Conservation (phyloP, 2,113 vertebrate genomes). For the Caranx melampygus region DNA sequence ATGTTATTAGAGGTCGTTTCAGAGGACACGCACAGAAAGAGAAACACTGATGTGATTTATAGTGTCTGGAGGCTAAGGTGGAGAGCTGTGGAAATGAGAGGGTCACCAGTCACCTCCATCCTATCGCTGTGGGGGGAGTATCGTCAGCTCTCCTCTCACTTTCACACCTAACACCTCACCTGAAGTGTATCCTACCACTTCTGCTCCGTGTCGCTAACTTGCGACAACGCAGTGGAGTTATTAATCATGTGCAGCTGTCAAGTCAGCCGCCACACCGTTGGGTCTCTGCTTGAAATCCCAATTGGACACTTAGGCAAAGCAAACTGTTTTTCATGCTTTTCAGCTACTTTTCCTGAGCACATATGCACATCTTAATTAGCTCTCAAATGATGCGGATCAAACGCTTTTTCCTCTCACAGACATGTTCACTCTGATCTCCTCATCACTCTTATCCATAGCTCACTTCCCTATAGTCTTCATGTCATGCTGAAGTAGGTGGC, state of each 20-base stretch:
- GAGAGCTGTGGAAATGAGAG: conserved; percentile 37
- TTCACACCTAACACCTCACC: conserved; percentile 25
- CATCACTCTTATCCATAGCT: conserved; percentile 26
- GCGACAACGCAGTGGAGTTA: not conserved
- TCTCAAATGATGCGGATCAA: conserved; percentile 54
- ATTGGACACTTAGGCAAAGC: conserved; percentile 9
- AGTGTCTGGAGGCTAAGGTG: conserved; percentile 53
- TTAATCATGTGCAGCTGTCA: conserved; percentile 19
- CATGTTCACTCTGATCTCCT: conserved; percentile 34
- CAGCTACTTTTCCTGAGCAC: conserved; percentile 41
- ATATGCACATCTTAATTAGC: conserved; percentile 50
- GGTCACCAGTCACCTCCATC: conserved; percentile 36
- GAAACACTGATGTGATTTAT: conserved; percentile 53
- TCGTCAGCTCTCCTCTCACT: conserved; percentile 15
- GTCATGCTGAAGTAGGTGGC: conserved; percentile 1
- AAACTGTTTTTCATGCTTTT: conserved; percentile 36
- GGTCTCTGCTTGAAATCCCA: conserved; percentile 30
- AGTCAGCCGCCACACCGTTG: conserved; percentile 2
- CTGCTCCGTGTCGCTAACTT: not conserved
- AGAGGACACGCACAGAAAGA: conserved; percentile 41
- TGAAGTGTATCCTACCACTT: not conserved
- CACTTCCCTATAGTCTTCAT: not conserved
- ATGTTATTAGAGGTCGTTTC: conserved; percentile 59
- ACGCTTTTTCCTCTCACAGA: conserved; percentile 12
- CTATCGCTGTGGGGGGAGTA: not conserved